phyloP scores from a whole-genome alignment of 2,797 vertebrate species.

The Cryptoblepharus egeriae region DNA sequence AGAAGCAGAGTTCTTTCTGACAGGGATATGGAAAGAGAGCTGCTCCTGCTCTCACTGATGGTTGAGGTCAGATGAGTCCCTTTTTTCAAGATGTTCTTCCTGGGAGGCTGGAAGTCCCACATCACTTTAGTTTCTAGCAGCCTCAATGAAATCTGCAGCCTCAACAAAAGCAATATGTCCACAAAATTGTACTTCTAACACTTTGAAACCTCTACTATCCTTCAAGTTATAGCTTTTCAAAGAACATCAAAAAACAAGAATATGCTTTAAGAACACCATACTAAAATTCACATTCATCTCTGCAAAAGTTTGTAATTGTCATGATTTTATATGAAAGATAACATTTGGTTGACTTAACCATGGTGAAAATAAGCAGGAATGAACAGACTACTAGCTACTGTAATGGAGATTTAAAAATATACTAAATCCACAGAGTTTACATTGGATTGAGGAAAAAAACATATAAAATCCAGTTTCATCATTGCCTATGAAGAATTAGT shows the following conservation, averaged over 20 bases:
- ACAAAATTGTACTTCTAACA: background rate
- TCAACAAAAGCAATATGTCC: fast-evolving
- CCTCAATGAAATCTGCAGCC: no score
- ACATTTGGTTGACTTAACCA: background rate
- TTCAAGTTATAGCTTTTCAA: constrained; percentile 24
- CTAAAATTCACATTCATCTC: background rate
- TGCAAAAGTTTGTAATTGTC: constrained; percentile 14
- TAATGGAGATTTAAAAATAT: background rate
- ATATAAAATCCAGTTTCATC: background rate
- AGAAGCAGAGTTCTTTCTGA: no score
- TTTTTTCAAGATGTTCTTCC: no score
- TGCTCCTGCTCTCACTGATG: no score
- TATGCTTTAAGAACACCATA: constrained; percentile 1
- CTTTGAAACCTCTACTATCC: constrained; percentile 25
- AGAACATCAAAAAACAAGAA: constrained; percentile 29
- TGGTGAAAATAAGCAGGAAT: background rate
- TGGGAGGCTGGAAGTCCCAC: no score
- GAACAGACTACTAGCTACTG: background rate
- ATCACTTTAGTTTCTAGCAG: no score
- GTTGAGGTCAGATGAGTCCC: no score
- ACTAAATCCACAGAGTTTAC: background rate
- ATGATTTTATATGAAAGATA: background rate
- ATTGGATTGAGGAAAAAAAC: background rate
- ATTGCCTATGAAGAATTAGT: background rate
- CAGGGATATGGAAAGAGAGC: no score